Conservation (phyloP, 1,140 invertebrate species). For the Neelides sp. region DNA sequence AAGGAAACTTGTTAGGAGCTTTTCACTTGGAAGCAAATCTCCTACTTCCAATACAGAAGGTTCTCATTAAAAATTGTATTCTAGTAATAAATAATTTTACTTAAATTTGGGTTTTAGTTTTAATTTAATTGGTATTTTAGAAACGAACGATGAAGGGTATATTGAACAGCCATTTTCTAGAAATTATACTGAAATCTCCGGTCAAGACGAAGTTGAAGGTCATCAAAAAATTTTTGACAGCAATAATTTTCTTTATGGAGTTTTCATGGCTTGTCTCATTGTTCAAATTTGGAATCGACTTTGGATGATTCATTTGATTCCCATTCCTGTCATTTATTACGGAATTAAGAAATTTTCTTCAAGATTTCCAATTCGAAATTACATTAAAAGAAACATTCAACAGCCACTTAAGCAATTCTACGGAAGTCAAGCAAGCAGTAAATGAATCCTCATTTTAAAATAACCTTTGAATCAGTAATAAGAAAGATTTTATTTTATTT, state of each 20-base stretch:
- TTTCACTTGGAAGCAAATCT: too few species aligned
- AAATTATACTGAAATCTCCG: too few species aligned
- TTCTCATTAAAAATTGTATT: too few species aligned
- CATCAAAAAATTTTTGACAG: slow-evolving; percentile 37
- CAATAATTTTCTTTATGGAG: slow-evolving; percentile 50
- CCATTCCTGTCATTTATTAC: slow-evolving; percentile 52
- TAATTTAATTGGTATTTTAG: too few species aligned
- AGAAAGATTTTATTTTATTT: neutral
- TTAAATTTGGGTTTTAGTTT: too few species aligned
- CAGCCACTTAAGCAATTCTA: slow-evolving; percentile 14
- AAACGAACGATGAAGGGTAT: too few species aligned
- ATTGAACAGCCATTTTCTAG: too few species aligned
- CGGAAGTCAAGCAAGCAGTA: slow-evolving; percentile 3
- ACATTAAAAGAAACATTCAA: slow-evolving; percentile 10
- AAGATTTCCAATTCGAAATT: slow-evolving; percentile 12
- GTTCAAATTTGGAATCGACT: slow-evolving; percentile 58
- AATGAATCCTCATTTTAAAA: neutral
- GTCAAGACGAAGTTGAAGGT: slow-evolving; percentile 29
- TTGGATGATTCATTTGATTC: slow-evolving; percentile 53
- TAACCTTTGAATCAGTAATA: neutral
- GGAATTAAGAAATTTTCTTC: slow-evolving; percentile 16
- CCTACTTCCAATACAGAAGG: too few species aligned
- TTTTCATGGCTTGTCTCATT: slow-evolving; percentile 52
- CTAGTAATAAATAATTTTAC: too few species aligned
- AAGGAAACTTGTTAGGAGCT: too few species aligned